These are phyloP conservation scores for Parnassius mnemosyne DNA, from an alignment of 2,888 invertebrate genomes.

Conservation along the genomic window DNA sequence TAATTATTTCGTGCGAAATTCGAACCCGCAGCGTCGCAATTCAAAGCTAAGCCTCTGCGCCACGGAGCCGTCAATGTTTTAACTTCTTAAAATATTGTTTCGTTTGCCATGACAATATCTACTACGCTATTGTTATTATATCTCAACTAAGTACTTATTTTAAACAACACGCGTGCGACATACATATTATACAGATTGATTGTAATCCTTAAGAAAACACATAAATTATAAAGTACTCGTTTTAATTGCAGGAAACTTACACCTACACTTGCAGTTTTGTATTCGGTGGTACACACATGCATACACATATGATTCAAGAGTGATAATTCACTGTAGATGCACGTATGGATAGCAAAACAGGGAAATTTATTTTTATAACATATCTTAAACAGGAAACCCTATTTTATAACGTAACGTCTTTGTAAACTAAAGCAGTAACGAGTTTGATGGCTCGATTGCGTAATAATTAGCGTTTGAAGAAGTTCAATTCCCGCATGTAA, in stretches of 20 bases:
- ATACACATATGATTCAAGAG: conserved; percentile 32
- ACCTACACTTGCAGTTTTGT: conserved; percentile 34
- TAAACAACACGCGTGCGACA: background rate
- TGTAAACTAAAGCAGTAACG: too few relatives aligned
- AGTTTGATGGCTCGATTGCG: too few relatives aligned
- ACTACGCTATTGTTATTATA: too few relatives aligned
- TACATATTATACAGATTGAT: conserved; percentile 26
- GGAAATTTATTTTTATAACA: conserved; percentile 7
- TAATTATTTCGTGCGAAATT: too few relatives aligned
- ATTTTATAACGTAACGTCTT: background rate
- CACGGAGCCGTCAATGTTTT: too few relatives aligned
- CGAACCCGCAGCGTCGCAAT: too few relatives aligned
- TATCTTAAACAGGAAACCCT: conserved; percentile 2
- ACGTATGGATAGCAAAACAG: conserved; percentile 43
- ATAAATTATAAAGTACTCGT: conserved; percentile 41
- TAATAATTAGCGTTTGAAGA: too few relatives aligned
- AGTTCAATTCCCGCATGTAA: too few relatives aligned
- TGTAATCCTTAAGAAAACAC: conserved; percentile 40
- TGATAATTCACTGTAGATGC: conserved; percentile 39
- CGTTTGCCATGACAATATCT: too few relatives aligned
- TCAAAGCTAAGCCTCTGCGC: too few relatives aligned
- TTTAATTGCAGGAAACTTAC: conserved; percentile 63
- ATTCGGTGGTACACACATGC: conserved; percentile 36
- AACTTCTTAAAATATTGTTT: too few relatives aligned
- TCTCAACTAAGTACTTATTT: too few relatives aligned